Base-by-base conservation (phyloP, 2,113 vertebrate species). In the Peromyscus polionotus region DNA sequence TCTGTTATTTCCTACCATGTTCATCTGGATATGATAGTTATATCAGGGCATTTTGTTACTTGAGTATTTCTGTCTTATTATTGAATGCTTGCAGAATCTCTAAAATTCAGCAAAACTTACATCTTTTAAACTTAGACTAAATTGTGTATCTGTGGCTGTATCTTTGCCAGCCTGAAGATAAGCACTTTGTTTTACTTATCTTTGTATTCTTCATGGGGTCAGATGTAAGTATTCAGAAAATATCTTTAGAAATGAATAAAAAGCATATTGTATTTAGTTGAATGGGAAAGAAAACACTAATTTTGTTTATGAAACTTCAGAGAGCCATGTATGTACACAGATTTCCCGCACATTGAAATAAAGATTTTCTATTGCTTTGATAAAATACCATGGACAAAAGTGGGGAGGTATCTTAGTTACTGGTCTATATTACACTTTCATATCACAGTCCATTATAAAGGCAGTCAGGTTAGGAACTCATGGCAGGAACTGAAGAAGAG, bases 201-300 rank as follows among this genome's bases (percentile, higher is more conserved):
- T 87, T 90, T 86, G 31, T 86, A 48, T 73, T 4, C 51, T 84
- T 96, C 1, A 39, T 88, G 33, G 33, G 91, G 26, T 75, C 42
- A 92, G 24, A 14, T 3, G 7, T 95, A 59, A 85, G 45, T 88
- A 83, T 36, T 94, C 9, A 84, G 70, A 75, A 54, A 95, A 85
- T 88, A 92, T 76, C 77, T 45, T 88, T 93, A 79, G 48, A 31
- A 36, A 59, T 93, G 36, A 91, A 80, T 80, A 90, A 79, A 70
- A 94, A 59, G 19, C 90, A 79, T 65, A 24, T 70, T 94, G 11
- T 92, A 16, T 54, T 91, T 83, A 33, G 31, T 86, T 92, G n/a
- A 91, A 36, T 17, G 65, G 51, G 13, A 36, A 93, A 83, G 59
- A 80, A 67, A 51, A 36, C 0, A 7, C 4, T 26, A 68, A 3